A percentile compares a stretch with the other conserved stretches of the same genome.
Evolutionary conservation across 1,140 invertebrate genomes (phyloP).

Genomic region (Cotesia typhae): DNA sequence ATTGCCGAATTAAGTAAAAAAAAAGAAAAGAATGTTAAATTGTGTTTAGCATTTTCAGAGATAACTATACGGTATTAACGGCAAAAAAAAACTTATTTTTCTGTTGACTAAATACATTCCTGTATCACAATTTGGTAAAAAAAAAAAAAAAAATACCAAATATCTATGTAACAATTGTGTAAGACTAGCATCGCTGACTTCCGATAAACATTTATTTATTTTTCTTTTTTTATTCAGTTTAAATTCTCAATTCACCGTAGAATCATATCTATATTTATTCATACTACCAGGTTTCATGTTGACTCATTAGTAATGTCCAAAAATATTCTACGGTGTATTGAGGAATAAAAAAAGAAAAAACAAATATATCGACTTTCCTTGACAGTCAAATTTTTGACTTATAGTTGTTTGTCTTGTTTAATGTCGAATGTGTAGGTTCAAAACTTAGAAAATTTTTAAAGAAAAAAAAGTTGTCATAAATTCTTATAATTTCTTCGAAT

Average conservation of each 20-base stretch:
- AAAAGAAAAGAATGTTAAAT: constrained; percentile 13
- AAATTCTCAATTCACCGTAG: constrained; percentile 1
- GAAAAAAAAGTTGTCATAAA: not conserved
- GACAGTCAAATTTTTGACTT: not conserved
- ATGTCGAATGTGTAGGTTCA: constrained; percentile 32
- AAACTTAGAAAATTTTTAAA: constrained; percentile 26
- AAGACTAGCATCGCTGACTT: constrained; percentile 11
- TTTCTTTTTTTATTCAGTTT: not conserved
- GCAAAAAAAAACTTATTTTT: constrained; percentile 48
- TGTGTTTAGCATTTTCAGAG: constrained; percentile 17
- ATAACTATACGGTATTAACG: constrained; percentile 52
- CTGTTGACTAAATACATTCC: constrained; percentile 54
- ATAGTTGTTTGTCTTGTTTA: constrained; percentile 28
- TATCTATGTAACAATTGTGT: constrained; percentile 14
- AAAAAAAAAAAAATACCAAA: constrained; percentile 18
- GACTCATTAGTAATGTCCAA: constrained; percentile 6
- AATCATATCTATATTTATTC: constrained; percentile 2
- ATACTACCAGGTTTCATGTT: not conserved
- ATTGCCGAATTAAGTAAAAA: constrained; percentile 16
- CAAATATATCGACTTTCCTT: not conserved
- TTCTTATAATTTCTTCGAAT: constrained; percentile 7
- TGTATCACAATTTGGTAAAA: constrained; percentile 35
- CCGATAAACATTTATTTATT: not conserved
- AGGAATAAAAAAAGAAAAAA: constrained; percentile 4
- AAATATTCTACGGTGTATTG: constrained; percentile 14